Base-by-base conservation (phyloP, 2,888 invertebrate species). In the Kuschelorhynchus macadamiae region DNA sequence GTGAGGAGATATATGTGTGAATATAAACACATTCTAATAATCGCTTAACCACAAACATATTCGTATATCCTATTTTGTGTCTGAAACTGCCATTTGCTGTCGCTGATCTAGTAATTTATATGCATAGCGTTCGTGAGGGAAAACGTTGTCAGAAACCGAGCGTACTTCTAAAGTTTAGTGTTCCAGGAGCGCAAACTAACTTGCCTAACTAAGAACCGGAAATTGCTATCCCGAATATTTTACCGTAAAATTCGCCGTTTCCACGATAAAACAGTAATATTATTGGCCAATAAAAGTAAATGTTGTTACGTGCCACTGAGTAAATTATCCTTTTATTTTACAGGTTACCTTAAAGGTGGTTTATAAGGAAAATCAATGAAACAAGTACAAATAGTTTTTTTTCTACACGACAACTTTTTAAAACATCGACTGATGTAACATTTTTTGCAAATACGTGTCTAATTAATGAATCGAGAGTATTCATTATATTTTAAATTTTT, bases 201-300 rank as follows among this genome's bases (percentile, higher is more conserved):
- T 42, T 42, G 42, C 42, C 8, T 16, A 42, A 42, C 14, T 17
- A 5, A 42, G 17, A 42, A 16, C 16, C 16, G 21, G 36, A 39
- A 33, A 53, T 14, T 44, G 44, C 56, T 33, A 56, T 25, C 39
- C 17, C 17, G 56, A 56, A 56, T 56, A 56, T 56, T 56, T 56
- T 56, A 56, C 32, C 20, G 56, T 11, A 56, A 39, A 56, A 21
- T 56, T 56, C 39, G 39, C 32, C 20, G 56, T 12, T 44, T 18
- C 30, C 3, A 3, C 56, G 44, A 42, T 56, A 56, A 56, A 56
- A 36, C 44, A 56, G 32, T 12, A 56, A 44, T 56, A 44, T 56
- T 56, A 56, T 56, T 56, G 56, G 44, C 44, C 56, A 56, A 56
- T 56, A 56, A 56, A 56, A 33, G 56, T 21, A 56, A 56, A 56